Percentiles rank a stretch among this genome's conserved stretches.
Evolutionary conservation across 2,888 invertebrate genomes (phyloP).

Genomic region (Isotomurus palustris): DNA sequence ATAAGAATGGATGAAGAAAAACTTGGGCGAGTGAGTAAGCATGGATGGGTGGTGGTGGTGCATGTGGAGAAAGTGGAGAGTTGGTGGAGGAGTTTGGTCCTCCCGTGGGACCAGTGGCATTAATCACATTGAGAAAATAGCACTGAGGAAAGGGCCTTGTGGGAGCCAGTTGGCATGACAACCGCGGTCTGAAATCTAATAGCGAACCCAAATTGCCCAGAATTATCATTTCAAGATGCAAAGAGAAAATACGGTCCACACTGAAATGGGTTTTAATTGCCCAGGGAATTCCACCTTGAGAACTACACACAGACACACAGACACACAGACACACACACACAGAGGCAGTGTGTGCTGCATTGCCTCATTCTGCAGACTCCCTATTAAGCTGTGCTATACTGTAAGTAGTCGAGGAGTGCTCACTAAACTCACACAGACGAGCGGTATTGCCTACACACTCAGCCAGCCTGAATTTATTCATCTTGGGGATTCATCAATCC

Average conservation of each 20-base stretch:
- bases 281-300: slow-evolving; percentile 46
- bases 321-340: background rate
- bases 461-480: slow-evolving; percentile 12
- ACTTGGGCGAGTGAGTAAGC: slow-evolving; percentile 4
- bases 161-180: slow-evolving; percentile 48
- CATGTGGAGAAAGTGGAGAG: slow-evolving; percentile 27
- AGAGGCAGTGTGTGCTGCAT: background rate
- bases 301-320: slow-evolving; percentile 10
- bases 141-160: slow-evolving; percentile 48
- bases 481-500: slow-evolving; percentile 19
- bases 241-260: slow-evolving; percentile 46
- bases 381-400: too few relatives aligned
- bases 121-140: slow-evolving; percentile 52
- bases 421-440: too few relatives aligned
- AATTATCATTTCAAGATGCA: slow-evolving; percentile 50
- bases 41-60: slow-evolving; percentile 7
- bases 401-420: too few relatives aligned
- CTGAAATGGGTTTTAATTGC: slow-evolving; percentile 46
- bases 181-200: slow-evolving; percentile 48
- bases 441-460: too few relatives aligned
- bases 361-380: background rate
- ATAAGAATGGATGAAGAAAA: slow-evolving; percentile 2
- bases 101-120: slow-evolving; percentile 51
- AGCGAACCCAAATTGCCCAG: slow-evolving; percentile 48
- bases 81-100: slow-evolving; percentile 21